Evolutionary conservation across 1,140 invertebrate species (phyloP).

Genomic region (Microplitis mediator): DNA sequence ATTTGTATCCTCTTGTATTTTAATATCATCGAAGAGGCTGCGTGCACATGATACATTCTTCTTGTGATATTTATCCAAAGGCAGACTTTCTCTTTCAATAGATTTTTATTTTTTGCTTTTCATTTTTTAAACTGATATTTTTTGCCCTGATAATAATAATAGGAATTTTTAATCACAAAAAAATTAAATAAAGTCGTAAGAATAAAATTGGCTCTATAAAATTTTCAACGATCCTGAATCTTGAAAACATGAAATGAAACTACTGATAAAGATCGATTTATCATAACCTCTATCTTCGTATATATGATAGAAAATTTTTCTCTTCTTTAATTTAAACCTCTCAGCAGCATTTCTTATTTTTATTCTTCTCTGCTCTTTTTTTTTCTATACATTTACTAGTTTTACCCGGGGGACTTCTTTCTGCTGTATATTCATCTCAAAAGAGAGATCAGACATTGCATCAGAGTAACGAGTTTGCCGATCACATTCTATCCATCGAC

Average conservation of each 20-base stretch:
- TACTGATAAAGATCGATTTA: slow-evolving; percentile 14
- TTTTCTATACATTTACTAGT: neutral
- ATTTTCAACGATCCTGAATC: slow-evolving; percentile 4
- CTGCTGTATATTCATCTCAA: slow-evolving; percentile 14
- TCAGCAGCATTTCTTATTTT: neutral
- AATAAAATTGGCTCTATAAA: slow-evolving; percentile 2
- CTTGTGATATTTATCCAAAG: neutral
- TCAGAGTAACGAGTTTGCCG: neutral
- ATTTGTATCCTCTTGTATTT: slow-evolving; percentile 13
- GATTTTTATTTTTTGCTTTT: no score
- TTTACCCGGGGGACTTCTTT: slow-evolving; percentile 7
- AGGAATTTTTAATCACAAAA: neutral
- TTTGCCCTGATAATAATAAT: neutral
- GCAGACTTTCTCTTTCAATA: neutral
- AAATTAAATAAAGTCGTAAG: neutral
- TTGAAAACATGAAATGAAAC: slow-evolving; percentile 13
- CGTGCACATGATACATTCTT: slow-evolving; percentile 27
- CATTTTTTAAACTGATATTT: no score
- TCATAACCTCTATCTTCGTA: neutral
- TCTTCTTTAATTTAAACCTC: slow-evolving; percentile 16
- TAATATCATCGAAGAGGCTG: slow-evolving; percentile 8
- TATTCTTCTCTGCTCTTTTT: no score
- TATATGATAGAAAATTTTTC: slow-evolving; percentile 10
- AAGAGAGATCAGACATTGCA: neutral
- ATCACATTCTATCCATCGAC: slow-evolving; percentile 6